A percentile compares a stretch with the other conserved stretches of the same genome.
phyloP scores from a whole-genome alignment of 2,888 invertebrate genomes.

The Trachelus iudaicus region DNA sequence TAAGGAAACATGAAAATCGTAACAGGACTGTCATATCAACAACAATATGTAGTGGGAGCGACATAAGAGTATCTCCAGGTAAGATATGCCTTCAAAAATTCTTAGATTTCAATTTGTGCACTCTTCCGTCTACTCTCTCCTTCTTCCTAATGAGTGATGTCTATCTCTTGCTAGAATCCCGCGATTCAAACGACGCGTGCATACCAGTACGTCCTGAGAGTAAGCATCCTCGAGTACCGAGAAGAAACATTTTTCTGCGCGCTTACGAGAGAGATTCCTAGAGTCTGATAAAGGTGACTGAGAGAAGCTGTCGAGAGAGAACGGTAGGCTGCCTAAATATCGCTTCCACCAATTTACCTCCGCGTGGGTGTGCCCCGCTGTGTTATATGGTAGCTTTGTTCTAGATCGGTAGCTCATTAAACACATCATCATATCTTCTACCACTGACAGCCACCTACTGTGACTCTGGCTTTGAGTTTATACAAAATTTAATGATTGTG shows the following conservation, averaged over 20 bases:
- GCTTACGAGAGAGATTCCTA: conserved; percentile 37
- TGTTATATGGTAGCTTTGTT: conserved; percentile 2
- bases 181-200: background rate
- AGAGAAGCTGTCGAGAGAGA: conserved; percentile 46
- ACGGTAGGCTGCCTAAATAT: conserved; percentile 49
- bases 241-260: conserved; percentile 48
- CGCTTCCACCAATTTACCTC: conserved; percentile 38
- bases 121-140: background rate
- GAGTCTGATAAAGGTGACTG: conserved; percentile 50
- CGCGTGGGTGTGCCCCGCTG: conserved; percentile 23
- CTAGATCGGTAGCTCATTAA: conserved; percentile 10
- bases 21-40: background rate
- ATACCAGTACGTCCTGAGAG: conserved; percentile 3
- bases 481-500: background rate
- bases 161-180: background rate
- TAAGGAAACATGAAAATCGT: conserved; percentile 9
- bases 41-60: background rate
- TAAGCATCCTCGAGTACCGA: conserved; percentile 50
- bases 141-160: background rate
- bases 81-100: background rate
- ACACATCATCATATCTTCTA: background rate
- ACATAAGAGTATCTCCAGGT: background rate
- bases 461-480: background rate
- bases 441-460: conserved; percentile 3
- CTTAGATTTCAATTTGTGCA: background rate